phyloP scores from a whole-genome alignment of 2,888 invertebrate genomes.

The Boloria euphrosyne region DNA sequence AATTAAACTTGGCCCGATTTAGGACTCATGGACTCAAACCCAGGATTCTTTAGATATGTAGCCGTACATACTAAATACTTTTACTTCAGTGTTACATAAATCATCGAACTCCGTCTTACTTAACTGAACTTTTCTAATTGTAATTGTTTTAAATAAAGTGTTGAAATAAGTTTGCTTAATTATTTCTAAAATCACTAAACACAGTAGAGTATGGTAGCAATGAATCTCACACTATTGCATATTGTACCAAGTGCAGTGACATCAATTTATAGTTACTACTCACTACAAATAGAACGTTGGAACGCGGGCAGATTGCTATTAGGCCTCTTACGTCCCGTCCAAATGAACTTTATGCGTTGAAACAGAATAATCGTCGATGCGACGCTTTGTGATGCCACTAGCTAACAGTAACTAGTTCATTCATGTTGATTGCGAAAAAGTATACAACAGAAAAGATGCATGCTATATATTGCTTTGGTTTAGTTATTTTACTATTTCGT shows the following conservation, averaged over 20 bases:
- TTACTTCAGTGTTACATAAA: too few relatives aligned
- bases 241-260: slow-evolving; percentile 37
- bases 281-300: slow-evolving; percentile 39
- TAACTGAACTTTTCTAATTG: too few relatives aligned
- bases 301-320: slow-evolving; percentile 48
- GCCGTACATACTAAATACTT: too few relatives aligned
- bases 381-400: slow-evolving; percentile 31
- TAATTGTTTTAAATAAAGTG: too few relatives aligned
- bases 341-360: slow-evolving; percentile 49
- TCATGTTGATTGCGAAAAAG: slow-evolving; percentile 16
- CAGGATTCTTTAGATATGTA: too few relatives aligned
- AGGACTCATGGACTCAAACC: too few relatives aligned
- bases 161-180: too few relatives aligned
- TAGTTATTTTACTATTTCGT: too few relatives aligned
- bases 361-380: slow-evolving; percentile 44
- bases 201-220: neutral
- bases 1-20: too few relatives aligned
- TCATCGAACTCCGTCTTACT: too few relatives aligned
- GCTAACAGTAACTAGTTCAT: neutral
- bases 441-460: neutral
- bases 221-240: slow-evolving; percentile 26
- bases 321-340: slow-evolving; percentile 43
- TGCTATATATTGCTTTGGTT: too few relatives aligned
- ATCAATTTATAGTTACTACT: slow-evolving; percentile 44
- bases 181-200: too few relatives aligned